phyloP scores from a whole-genome alignment of 2,113 vertebrate genomes.

The Alectura lathami region DNA sequence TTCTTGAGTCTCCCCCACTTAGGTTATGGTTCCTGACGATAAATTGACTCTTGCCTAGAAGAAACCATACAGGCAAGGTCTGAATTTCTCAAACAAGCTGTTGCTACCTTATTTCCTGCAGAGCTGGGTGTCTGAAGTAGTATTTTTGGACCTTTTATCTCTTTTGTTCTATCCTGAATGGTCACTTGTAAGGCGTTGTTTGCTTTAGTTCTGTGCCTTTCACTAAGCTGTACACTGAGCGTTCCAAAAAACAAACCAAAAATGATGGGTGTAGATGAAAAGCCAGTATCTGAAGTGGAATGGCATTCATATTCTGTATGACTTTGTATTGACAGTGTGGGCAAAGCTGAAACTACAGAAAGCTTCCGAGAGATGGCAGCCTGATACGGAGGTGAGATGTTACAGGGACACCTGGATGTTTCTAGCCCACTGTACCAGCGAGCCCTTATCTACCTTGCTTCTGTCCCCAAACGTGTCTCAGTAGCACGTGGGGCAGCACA shows the following conservation, averaged over 20 bases:
- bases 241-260: too few relatives aligned
- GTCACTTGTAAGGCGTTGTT: not conserved
- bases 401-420: not conserved
- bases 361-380: conserved; percentile 95
- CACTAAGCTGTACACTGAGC: not conserved
- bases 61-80: not conserved
- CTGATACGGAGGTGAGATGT: conserved; percentile 92
- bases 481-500: accelerated
- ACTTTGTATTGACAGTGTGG: conserved; percentile 85
- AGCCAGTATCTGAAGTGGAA: not conserved
- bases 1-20: not conserved
- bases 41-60: not conserved
- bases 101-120: not conserved
- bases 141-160: not conserved
- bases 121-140: not conserved
- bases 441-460: not conserved
- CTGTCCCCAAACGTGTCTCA: not conserved
- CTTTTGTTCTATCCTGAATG: not conserved
- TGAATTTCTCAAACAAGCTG: not conserved
- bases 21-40: not conserved
- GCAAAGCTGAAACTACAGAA: conserved; percentile 97
- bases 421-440: not conserved
- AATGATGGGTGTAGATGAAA: too few relatives aligned
- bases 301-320: not conserved
- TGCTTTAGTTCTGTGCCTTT: not conserved